These are phyloP conservation scores for Apotomis betuletana DNA, from an alignment of 2,888 invertebrate genomes.

Conservation along the genomic window DNA sequence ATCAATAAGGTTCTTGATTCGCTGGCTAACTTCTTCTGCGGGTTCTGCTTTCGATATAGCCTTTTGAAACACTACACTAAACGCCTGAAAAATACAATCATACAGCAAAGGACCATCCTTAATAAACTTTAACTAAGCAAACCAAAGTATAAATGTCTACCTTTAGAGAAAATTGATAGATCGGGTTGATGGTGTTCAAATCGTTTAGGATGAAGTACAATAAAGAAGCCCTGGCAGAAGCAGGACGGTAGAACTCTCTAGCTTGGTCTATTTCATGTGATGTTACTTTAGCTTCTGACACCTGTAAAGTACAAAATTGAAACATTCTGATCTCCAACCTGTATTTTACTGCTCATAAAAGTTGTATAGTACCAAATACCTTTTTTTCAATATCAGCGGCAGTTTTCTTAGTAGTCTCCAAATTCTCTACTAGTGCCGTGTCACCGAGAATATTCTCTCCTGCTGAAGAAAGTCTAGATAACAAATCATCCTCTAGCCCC, in stretches of 20 bases:
- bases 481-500: constrained; percentile 94
- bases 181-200: constrained; percentile 97
- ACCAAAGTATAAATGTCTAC: constrained; percentile 65
- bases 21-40: constrained; percentile 88
- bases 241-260: constrained; percentile 93
- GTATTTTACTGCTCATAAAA: not conserved
- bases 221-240: constrained; percentile 95
- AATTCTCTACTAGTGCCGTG: constrained; percentile 96
- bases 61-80: constrained; percentile 98
- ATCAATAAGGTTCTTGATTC: constrained; percentile 95
- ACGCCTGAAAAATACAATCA: constrained; percentile 85
- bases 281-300: constrained; percentile 95
- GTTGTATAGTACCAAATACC: constrained; percentile 65
- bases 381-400: constrained; percentile 97
- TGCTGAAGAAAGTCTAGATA: constrained; percentile 95
- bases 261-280: constrained; percentile 96
- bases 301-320: constrained; percentile 60
- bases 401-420: constrained; percentile 97
- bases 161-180: constrained; percentile 98
- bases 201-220: constrained; percentile 98
- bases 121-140: too few species aligned
- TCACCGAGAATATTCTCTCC: constrained; percentile 97
- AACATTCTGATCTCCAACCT: not conserved
- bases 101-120: not conserved
- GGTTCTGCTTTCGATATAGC: constrained; percentile 95